Evolutionary conservation across 2,797 vertebrate genomes (phyloP), one percentile per base, ranked within the genome.

Genomic region (Sebastes glaucus): DNA sequence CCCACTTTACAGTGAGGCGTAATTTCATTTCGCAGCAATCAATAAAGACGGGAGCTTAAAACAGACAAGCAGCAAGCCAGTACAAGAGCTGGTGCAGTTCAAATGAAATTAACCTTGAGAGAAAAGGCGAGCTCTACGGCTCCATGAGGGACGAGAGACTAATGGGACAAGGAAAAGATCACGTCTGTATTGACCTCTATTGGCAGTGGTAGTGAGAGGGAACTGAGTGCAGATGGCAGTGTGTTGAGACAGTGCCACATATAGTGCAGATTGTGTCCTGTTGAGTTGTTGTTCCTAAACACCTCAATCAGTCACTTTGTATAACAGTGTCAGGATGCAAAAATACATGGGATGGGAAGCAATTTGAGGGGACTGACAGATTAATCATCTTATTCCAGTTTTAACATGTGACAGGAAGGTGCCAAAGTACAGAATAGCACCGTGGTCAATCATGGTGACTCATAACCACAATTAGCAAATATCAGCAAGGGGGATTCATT

Each of bases 31-130:
- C 69, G 65, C 60, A 60, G 76, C 42, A 86, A 89, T 92, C 88
- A 85, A 90, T 93, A 87, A 78, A 83, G 77, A 78, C 52, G 74
- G 53, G 73, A 67, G 71, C 80, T 90, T 82, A 87, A 83, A 85
- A 82, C 68, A 87, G 66, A 74, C 30, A 7, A 69, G 66, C 59
- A 33, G 77, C 68, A 65, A 77, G 84, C 52, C 66, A 28, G 56
- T 69, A 72, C 86, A 87, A 69, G 85, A 81, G 74, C 67, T n/a
- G 33, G 11, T 28, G 79, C 46, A 52, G 83, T 79, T 86, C 71
- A 85, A 89, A 93, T 91, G 7, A 91, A 91, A 89, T 90, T 88
- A 93, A 92, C 91, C 84, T 92, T 91, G 89, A 86, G 75, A 70
- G 64, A 69, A 61, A 77, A 80, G 66, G 57, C 60, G 16, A 27